Evolutionary conservation across 2,113 vertebrate species (phyloP), one percentile per base, ranked within the genome.

Genomic region (Zosterops hypoxanthus): DNA sequence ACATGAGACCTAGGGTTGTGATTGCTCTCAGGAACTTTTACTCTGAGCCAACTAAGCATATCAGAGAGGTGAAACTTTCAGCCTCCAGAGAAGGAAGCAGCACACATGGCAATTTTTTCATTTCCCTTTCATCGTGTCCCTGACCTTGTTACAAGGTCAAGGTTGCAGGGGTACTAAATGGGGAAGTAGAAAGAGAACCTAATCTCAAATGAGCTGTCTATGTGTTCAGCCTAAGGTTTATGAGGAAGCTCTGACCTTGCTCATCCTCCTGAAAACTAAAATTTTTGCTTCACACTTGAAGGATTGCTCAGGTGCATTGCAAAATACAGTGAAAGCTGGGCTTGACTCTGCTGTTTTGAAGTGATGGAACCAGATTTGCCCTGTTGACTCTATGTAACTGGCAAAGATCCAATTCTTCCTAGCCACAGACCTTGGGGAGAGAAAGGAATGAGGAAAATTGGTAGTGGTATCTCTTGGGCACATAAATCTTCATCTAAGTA

Each of bases 401-500:
- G 44, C 36, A 90, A 81, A 92, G 90, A 59, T 23, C 33, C n/a
- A 75, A 16, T 70, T 88, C 41, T 72, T 80, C 42, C 33, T 26
- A 77, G 55, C 56, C 71, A 44, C 44, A 39, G 71, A 88, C 71
- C 41, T 49, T 2, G 0, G 41, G 56, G 22, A 86, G 78, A 66
- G 56, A 81, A 95, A 85, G 26, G 22, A 26, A 82, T 85, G 49
- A 71, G 14, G 68, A 50, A 92, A 90, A 86, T 55, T 66, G 63
- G 15, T 93, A 72, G 31, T 80, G 33, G 31, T 93, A 75, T 92
- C 36, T 41, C 76, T 88, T 80, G 82, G 68, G 71, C 82, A 93
- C 68, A 93, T 88, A 95, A 86, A 93, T 91, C 88, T 93, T 90
- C 91, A 66, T 88, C 85, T 88, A 95, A 96, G 90, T 95, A 93